Base-by-base conservation (phyloP, 2,113 vertebrate genomes). In the Cavia aperea region DNA sequence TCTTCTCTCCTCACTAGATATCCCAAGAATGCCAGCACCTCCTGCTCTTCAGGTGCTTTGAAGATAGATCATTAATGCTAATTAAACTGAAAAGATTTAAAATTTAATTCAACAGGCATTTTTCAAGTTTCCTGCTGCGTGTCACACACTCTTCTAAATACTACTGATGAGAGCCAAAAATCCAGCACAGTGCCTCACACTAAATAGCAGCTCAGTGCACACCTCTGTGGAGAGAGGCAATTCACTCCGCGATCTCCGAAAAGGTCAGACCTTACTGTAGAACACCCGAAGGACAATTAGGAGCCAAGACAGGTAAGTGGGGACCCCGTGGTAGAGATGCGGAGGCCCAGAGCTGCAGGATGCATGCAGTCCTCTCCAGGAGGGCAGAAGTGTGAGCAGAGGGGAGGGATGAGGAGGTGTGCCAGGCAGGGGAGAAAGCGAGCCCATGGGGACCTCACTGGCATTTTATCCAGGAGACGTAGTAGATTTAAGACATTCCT, bases 171-270 rank as follows among this genome's bases (percentile, higher is more conserved):
- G 43, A 58, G 62, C 79, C 85, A 77, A 49, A 65, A 23, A 49
- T 43, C 31, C 19, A 66, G 65, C 31, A 3, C 1, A 0, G 81
- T 18, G 31, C 24, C 29, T 23, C 19, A 23, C 39, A 23, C 2
- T 26, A 36, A 68, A 15, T 29, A 49, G 60, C 18, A 36, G 65
- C 14, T 88, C 58, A 12, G 2, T 16, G 36, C 7, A 1, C 19
- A 15, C 14, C 75, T 51, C 46, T 19, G 4, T 51, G 19, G 26
- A 26, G 33, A 65, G 60, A 78, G 31, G 24, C 18, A 70, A 70
- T 29, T 0, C 0, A 0, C 49, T 14, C 14, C 29, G 12, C 39
- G 77, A 49, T 33, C 26, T 9, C 7, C 12, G 29, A 33, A 11
- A 39, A 89, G 51, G 68, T 60, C 39, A 14, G n/a, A 81, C 11